phyloP scores from a whole-genome alignment of 2,888 invertebrate species.

The Notodonta dromedarius region DNA sequence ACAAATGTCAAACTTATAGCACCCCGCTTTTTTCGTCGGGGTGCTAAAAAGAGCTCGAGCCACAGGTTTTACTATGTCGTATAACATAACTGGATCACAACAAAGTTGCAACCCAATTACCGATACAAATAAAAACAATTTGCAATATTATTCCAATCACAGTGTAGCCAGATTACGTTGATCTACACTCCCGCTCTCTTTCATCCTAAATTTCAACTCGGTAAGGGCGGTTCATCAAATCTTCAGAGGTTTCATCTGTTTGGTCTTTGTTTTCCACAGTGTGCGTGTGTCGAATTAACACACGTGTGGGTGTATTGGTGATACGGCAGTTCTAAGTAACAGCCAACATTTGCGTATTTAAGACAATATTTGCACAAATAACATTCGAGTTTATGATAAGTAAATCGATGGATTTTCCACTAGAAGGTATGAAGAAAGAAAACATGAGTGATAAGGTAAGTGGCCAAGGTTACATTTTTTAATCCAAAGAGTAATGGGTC shows the following conservation, averaged over 20 bases:
- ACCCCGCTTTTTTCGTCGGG: no score
- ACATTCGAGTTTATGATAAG: no score
- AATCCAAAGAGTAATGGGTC: no score
- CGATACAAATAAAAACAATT: constrained; percentile 21
- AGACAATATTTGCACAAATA: no score
- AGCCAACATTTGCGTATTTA: background rate
- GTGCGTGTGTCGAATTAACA: constrained; percentile 18
- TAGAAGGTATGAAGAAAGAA: no score
- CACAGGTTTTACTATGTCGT: background rate
- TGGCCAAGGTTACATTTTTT: no score
- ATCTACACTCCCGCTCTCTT: constrained; percentile 8
- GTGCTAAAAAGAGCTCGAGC: no score
- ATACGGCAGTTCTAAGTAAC: background rate
- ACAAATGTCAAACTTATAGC: no score
- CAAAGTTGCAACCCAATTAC: constrained; percentile 23
- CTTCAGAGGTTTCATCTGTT: constrained; percentile 17
- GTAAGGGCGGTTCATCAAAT: constrained; percentile 17
- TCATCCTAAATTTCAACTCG: constrained; percentile 5
- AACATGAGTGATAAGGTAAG: no score
- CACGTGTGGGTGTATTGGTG: constrained; percentile 13
- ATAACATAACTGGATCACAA: constrained; percentile 18
- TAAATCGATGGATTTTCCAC: no score
- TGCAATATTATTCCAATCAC: constrained; percentile 31
- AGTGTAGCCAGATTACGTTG: constrained; percentile 13
- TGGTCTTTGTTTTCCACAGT: constrained; percentile 12